A percentile compares a stretch with the other conserved stretches of the same genome.
These are phyloP conservation scores for Dendrocincla fuliginosa DNA, from an alignment of 2,797 vertebrate species.

Conservation along the genomic window DNA sequence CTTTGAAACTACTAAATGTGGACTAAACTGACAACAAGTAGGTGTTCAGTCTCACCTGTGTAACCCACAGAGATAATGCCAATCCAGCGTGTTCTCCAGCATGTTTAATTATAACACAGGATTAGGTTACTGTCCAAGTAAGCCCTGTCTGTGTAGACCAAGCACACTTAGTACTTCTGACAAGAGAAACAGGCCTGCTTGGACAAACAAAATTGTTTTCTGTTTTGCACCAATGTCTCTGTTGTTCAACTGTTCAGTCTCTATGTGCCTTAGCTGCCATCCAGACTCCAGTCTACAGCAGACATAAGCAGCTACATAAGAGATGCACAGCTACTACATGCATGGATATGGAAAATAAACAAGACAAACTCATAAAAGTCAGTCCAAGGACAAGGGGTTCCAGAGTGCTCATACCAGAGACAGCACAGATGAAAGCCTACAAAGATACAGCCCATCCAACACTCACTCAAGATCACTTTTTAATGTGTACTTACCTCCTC, in stretches of 20 bases:
- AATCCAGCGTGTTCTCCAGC: not conserved
- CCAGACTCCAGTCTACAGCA: not conserved
- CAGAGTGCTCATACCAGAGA: not conserved
- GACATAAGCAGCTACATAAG: not conserved
- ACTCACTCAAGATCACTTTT: not conserved
- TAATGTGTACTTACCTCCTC: not conserved
- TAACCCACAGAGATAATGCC: not conserved
- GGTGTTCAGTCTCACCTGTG: not conserved
- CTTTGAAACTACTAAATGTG: not conserved
- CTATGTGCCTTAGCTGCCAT: not conserved
- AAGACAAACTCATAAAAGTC: not conserved
- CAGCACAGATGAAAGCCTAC: not conserved
- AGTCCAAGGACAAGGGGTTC: not conserved
- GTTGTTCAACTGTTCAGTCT: not conserved
- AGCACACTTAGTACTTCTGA: not conserved
- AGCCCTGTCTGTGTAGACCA: not conserved
- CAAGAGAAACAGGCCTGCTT: not conserved
- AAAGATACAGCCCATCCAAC: not conserved
- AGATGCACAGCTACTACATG: not conserved
- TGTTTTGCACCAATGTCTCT: not conserved
- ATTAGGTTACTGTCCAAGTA: not conserved
- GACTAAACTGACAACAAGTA: not conserved
- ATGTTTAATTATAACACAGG: not conserved
- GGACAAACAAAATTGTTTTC: not conserved
- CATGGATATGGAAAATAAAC: not conserved